Percentiles rank a stretch among this genome's conserved stretches.
phyloP scores from a whole-genome alignment of 2,113 vertebrate species.

The Paramormyrops kingsleyae region DNA sequence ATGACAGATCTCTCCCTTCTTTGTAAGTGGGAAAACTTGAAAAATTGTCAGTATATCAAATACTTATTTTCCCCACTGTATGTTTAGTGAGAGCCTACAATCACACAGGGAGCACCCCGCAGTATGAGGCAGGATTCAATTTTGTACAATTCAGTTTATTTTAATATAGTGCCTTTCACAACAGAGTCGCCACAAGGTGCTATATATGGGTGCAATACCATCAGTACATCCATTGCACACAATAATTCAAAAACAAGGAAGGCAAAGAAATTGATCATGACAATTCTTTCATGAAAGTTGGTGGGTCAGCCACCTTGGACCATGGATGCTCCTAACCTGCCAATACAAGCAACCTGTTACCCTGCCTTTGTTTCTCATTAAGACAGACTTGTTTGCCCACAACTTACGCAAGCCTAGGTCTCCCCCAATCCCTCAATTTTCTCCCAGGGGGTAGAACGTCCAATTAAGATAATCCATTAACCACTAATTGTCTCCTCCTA shows the following conservation, averaged over 20 bases:
- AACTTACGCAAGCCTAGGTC: constrained; percentile 38
- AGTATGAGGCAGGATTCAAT: constrained; percentile 44
- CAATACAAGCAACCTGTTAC: constrained; percentile 38
- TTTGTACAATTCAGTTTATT: not conserved
- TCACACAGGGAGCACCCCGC: constrained; percentile 53
- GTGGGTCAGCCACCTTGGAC: constrained; percentile 21
- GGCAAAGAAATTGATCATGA: not conserved
- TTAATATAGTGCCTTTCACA: not conserved
- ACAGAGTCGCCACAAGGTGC: not conserved
- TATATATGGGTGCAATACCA: not conserved
- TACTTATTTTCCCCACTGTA: not conserved
- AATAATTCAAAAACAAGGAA: not conserved
- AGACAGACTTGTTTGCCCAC: constrained; percentile 39
- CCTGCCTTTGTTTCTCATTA: constrained; percentile 41
- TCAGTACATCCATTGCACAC: not conserved
- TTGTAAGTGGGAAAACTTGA: no score
- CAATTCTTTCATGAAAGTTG: constrained; percentile 38
- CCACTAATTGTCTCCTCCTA: constrained; percentile 78
- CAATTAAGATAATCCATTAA: constrained; percentile 81
- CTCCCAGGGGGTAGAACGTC: constrained; percentile 48
- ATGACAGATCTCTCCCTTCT: no score
- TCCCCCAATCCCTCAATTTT: constrained; percentile 32
- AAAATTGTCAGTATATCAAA: no score
- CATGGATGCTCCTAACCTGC: constrained; percentile 38
- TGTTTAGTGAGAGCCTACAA: constrained; percentile 59